These are phyloP conservation scores for Caerostris extrusa DNA, from an alignment of 1,140 invertebrate species.

Conservation along the genomic window DNA sequence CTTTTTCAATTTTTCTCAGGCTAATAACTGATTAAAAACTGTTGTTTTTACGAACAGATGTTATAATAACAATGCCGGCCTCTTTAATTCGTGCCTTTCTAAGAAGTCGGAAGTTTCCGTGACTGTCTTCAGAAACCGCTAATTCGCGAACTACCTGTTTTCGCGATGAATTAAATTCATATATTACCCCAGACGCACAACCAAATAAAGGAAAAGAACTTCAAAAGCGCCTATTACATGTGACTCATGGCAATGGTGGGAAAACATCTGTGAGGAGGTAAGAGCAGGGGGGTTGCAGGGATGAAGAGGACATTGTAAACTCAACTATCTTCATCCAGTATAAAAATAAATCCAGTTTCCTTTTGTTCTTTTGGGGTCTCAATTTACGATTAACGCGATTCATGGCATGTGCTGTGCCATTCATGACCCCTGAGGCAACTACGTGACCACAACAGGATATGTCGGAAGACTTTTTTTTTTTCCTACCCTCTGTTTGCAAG, in stretches of 20 bases:
- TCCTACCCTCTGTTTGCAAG: background rate
- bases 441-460: conserved; percentile 44
- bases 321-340: conserved; percentile 17
- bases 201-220: conserved; percentile 37
- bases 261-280: conserved; percentile 37
- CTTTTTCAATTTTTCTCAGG: background rate
- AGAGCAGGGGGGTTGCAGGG: background rate
- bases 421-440: background rate
- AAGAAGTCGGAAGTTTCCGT: conserved; percentile 31
- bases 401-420: background rate
- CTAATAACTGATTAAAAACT: conserved; percentile 14
- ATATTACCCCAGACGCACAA: conserved; percentile 21
- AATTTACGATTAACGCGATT: conserved; percentile 15
- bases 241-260: conserved; percentile 41
- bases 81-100: background rate
- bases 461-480: background rate
- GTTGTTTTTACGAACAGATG: conserved; percentile 9
- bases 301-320: conserved; percentile 2
- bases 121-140: conserved; percentile 40
- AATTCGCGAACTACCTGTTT: conserved; percentile 68
- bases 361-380: conserved; percentile 24
- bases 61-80: conserved; percentile 20
- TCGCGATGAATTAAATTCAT: conserved; percentile 34
- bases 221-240: conserved; percentile 6
- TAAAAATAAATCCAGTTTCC: conserved; percentile 36